Base-by-base conservation (phyloP, 2,797 vertebrate species). In the Parotocinclus haroldoi region DNA sequence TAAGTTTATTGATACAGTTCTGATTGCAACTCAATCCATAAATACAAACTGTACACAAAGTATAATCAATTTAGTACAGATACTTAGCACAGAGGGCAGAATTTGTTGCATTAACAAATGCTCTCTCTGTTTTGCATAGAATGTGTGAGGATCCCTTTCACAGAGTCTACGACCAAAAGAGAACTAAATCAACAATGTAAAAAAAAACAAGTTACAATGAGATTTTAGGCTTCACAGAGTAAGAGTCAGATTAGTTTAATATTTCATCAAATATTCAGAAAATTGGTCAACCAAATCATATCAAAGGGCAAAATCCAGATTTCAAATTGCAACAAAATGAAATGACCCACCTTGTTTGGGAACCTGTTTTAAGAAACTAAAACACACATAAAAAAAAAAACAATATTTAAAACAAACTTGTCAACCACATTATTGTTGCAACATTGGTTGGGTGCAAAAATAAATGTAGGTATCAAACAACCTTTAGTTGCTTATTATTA, bases 41-140 rank as follows among this genome's bases (percentile, higher is more conserved):
- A 94, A 95, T 94, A 95, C 92, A 94, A 95, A 94, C 85, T 89
- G 90, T 91, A 87, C 91, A 93, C 91, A 93, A 94, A 93, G 89
- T 91, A 89, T 92, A 91, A 91, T 93, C 91, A 91, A 93, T 89
- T 88, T 91, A 90, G 92, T 93, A 94, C 92, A 93, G 86, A 89
- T 66, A n/a, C n/a, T n/a, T n/a, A n/a, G n/a, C n/a, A n/a, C n/a
- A 91, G 88, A 88, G 88, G 90, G 86, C 89, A 89, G 90, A 87
- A 87, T 92, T 88, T 82, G 85, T 87, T 89, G 86, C 88, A 92
- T 93, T 91, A 91, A 89, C 92, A 91, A 91, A 93, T 90, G 90
- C 91, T 92, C 71, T 92, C 90, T 87, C 91, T 91, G 91, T 74
- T 92, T 93, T 94, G 93, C 93, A 95, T 95, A 95, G 93, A 91